These are phyloP conservation scores for Agrochola circellaris DNA, from an alignment of 2,888 invertebrate genomes.

Conservation along the genomic window DNA sequence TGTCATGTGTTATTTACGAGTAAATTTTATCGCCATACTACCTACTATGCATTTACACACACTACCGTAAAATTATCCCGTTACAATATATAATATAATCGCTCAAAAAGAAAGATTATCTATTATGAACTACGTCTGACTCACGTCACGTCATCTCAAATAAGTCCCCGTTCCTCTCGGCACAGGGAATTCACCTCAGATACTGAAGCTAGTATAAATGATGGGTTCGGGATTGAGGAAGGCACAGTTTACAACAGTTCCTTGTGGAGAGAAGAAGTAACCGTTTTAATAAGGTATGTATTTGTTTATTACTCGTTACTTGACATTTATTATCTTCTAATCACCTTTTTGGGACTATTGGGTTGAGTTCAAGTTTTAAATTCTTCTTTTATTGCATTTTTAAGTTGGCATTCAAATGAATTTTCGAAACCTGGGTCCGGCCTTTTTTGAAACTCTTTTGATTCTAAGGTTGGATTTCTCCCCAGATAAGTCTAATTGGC, in stretches of 20 bases:
- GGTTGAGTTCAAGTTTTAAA: background rate
- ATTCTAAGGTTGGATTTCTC: background rate
- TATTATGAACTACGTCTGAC: background rate
- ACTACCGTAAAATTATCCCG: background rate
- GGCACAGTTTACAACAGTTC: constrained; percentile 39
- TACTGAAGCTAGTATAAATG: constrained; percentile 41
- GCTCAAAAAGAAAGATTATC: background rate
- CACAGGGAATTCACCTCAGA: constrained; percentile 42
- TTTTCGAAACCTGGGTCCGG: background rate
- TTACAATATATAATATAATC: background rate
- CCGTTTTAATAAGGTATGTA: constrained; percentile 23
- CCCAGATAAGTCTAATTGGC: background rate
- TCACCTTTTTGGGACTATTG: background rate
- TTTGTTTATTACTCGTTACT: too few relatives aligned
- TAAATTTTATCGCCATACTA: background rate
- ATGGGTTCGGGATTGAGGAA: background rate
- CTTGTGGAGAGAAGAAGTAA: constrained; percentile 20
- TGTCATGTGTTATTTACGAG: background rate
- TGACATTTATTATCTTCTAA: background rate
- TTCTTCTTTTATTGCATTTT: background rate
- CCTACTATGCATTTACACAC: background rate
- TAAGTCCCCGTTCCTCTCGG: constrained; percentile 28
- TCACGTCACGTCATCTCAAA: constrained; percentile 7
- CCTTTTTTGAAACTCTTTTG: background rate
- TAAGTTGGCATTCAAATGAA: background rate